phyloP scores from a whole-genome alignment of 2,113 vertebrate species.

The Tragelaphus buxtoni region DNA sequence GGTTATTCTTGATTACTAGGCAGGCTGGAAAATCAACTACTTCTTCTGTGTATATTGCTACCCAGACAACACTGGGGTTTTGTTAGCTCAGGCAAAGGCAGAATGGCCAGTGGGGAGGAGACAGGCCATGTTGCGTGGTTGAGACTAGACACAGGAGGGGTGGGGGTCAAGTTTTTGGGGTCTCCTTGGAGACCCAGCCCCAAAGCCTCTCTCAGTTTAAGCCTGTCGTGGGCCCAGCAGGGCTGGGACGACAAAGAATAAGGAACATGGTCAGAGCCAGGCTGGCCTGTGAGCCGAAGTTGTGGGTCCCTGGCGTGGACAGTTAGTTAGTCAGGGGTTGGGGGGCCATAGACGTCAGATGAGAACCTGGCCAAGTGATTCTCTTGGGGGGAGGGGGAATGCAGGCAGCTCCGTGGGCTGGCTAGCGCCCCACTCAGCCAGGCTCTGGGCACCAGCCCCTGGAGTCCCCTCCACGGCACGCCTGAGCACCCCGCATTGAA shows the following conservation, averaged over 20 bases:
- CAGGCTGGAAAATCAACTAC: not conserved
- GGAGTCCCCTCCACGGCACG: not conserved
- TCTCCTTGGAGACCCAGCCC: not conserved
- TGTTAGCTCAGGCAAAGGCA: not conserved
- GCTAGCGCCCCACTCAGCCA: not conserved
- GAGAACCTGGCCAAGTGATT: not conserved
- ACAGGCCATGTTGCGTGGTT: not conserved
- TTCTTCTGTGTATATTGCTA: not conserved
- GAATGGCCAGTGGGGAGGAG: not conserved
- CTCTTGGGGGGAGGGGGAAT: not conserved
- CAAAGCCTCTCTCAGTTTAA: not conserved
- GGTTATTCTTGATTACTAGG: not conserved
- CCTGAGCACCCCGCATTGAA: not conserved
- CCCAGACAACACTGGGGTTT: not conserved
- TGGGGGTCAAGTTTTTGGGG: not conserved
- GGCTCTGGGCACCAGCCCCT: accelerated
- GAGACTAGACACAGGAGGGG: not conserved
- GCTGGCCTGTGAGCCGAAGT: not conserved
- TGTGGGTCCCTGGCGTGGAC: not conserved
- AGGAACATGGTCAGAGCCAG: not conserved
- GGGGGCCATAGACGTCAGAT: too few relatives aligned
- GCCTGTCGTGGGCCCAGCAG: not conserved
- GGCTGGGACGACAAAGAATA: too few relatives aligned
- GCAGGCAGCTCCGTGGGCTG: not conserved
- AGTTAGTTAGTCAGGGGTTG: not conserved